Conservation (phyloP, 1,140 invertebrate species). For the Musca domestica region DNA sequence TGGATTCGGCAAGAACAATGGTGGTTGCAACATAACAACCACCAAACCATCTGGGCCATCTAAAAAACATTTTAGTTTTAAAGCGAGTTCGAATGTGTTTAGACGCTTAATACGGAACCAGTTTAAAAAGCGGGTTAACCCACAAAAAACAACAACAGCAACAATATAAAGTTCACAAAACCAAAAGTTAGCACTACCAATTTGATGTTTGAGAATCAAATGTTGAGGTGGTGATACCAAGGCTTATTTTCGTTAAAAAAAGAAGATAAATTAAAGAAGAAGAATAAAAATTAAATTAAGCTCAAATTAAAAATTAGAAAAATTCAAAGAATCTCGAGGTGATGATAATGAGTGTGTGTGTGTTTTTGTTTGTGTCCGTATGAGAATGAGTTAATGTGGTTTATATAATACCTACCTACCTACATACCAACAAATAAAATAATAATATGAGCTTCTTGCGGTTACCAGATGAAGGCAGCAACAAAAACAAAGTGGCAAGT, state of each 20-base stretch:
- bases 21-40: background rate
- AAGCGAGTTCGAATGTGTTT: constrained; percentile 16
- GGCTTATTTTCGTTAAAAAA: background rate
- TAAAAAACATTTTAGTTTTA: constrained; percentile 18
- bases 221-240: too few species aligned
- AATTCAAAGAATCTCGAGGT: too few species aligned
- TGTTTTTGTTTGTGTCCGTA: too few species aligned
- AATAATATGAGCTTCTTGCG: too few species aligned
- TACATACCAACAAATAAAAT: too few species aligned
- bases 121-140: background rate
- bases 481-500: too few species aligned
- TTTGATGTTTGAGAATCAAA: background rate
- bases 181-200: background rate
- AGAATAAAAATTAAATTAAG: background rate
- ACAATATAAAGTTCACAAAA: background rate
- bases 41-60: constrained; percentile 1
- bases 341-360: too few species aligned
- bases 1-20: background rate
- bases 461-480: too few species aligned
- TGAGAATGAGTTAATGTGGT: too few species aligned
- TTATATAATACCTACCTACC: too few species aligned
- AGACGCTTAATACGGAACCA: background rate
- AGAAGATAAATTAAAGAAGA: background rate
- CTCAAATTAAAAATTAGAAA: background rate
- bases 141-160: background rate